phyloP scores from a whole-genome alignment of 2,797 vertebrate species.

The Phrynocephalus vlangalii region DNA sequence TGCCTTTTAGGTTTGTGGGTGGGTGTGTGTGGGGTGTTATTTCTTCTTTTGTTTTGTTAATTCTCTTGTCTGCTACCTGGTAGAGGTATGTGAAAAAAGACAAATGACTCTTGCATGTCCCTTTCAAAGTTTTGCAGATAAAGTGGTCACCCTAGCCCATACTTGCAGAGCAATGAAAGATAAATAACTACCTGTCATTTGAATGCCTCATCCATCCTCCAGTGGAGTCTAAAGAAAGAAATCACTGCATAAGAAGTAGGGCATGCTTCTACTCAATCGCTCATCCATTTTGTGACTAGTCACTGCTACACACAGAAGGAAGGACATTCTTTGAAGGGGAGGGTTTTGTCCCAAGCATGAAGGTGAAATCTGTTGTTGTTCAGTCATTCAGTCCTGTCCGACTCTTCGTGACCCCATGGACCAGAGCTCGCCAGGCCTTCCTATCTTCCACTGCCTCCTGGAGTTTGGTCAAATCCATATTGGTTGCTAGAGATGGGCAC shows the following conservation, averaged over 20 bases:
- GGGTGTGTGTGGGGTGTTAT: not conserved
- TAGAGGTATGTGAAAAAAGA: constrained; percentile 8
- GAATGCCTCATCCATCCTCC: not conserved
- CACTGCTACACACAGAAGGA: not conserved
- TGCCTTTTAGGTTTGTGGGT: not conserved
- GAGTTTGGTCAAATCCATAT: too few relatives aligned
- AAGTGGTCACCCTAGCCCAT: not conserved
- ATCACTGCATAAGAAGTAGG: not conserved
- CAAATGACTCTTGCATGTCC: not conserved
- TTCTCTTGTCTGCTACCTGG: constrained; percentile 17
- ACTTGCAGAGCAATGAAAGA: not conserved
- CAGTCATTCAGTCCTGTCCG: too few relatives aligned
- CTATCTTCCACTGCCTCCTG: too few relatives aligned
- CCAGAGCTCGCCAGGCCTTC: too few relatives aligned
- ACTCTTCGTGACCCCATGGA: too few relatives aligned
- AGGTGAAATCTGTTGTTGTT: not conserved
- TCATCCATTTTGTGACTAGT: not conserved
- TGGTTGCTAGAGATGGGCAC: too few relatives aligned
- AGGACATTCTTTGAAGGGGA: too few relatives aligned
- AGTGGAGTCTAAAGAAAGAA: not conserved
- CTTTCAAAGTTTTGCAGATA: not conserved
- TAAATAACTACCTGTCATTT: not conserved
- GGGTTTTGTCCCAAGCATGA: not conserved
- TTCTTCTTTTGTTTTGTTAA: not conserved
- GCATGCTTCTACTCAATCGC: too few relatives aligned